Conservation (phyloP, 2,797 vertebrate species). For the Ispidina picta region DNA sequence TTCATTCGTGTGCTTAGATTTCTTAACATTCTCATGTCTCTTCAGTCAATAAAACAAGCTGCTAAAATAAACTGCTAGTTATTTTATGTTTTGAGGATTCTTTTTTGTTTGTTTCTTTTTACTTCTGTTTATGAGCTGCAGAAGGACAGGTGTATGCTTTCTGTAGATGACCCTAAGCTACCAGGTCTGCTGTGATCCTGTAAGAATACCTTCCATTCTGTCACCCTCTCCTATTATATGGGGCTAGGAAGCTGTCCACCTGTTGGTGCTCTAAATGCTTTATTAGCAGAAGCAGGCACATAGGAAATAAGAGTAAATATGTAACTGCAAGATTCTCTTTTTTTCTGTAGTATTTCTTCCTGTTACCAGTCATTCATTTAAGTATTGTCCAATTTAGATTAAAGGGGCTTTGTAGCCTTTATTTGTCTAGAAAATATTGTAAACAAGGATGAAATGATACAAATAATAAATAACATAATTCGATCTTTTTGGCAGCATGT, state of each 20-base stretch:
- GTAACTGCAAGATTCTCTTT: neutral
- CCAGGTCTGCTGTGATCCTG: neutral
- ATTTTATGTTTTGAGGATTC: neutral
- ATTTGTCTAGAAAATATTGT: slow-evolving; percentile 19
- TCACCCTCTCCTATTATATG: neutral
- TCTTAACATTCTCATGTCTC: slow-evolving; percentile 13
- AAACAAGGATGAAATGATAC: neutral
- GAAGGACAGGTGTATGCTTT: neutral
- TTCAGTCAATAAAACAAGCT: neutral
- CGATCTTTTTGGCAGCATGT: neutral
- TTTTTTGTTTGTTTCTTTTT: neutral
- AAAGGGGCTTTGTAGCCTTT: neutral
- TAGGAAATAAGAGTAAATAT: neutral
- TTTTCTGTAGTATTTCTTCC: neutral
- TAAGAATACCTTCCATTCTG: neutral
- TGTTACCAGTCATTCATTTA: neutral
- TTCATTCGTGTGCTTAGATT: slow-evolving; percentile 14
- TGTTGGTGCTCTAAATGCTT: neutral
- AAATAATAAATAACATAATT: slow-evolving; percentile 48
- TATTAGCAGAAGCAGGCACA: neutral
- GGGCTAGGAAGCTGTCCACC: neutral
- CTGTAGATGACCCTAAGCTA: neutral
- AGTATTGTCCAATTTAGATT: neutral
- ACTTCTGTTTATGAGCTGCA: neutral
- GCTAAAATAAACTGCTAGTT: neutral